These are phyloP conservation scores for Orthosia incerta DNA, from an alignment of 2,888 invertebrate species.

Conservation along the genomic window DNA sequence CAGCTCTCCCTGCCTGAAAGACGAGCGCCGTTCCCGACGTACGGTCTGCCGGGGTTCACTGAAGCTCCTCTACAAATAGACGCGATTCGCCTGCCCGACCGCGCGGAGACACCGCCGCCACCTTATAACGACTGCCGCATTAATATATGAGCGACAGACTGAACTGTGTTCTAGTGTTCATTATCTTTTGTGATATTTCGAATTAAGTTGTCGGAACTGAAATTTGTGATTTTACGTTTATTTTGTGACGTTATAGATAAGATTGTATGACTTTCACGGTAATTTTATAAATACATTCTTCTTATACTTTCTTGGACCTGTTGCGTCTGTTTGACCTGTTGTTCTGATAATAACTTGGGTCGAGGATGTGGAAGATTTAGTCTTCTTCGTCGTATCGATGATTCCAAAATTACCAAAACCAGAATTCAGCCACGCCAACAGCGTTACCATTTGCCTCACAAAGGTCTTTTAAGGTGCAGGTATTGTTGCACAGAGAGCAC, in stretches of 20 bases:
- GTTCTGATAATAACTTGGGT: not conserved
- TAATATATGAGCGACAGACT: conserved; percentile 68
- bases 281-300: not conserved
- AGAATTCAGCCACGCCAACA: no score
- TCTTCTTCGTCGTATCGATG: no score
- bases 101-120: conserved; percentile 88
- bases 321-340: conserved; percentile 10
- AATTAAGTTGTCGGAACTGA: conserved; percentile 29
- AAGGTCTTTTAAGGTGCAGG: no score
- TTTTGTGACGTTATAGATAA: conserved; percentile 13
- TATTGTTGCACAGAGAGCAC: no score
- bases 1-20: conserved; percentile 81
- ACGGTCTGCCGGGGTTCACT: conserved; percentile 74
- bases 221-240: conserved; percentile 20
- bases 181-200: conserved; percentile 60
- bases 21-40: conserved; percentile 73
- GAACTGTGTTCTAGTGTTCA: conserved; percentile 5
- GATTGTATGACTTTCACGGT: not conserved
- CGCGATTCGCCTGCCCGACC: conserved; percentile 77
- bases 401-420: no score
- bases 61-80: conserved; percentile 78
- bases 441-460: no score
- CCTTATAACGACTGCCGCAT: conserved; percentile 85
- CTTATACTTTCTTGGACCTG: not conserved
- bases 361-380: conserved; percentile 1